Conservation (phyloP, 2,113 vertebrate species). For the Sturnus vulgaris region DNA sequence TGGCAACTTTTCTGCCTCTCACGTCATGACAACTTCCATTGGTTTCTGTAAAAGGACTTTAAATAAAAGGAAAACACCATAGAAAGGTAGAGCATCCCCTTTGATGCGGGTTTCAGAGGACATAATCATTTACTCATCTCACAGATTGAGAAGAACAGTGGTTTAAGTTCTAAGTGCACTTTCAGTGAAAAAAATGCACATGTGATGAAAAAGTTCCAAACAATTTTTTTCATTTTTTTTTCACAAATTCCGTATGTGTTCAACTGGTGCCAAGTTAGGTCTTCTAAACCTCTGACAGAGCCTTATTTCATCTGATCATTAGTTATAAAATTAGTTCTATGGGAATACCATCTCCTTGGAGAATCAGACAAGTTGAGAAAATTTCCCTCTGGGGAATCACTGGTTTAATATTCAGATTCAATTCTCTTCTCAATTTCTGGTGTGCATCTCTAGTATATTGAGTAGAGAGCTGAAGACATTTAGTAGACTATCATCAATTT, state of each 20-base stretch:
- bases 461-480: not conserved
- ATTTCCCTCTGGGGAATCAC: not conserved
- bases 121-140: not conserved
- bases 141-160: not conserved
- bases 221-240: not conserved
- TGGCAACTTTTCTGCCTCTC: conserved; percentile 16
- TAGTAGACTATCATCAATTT: not conserved
- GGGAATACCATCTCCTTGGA: conserved; percentile 15
- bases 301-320: conserved; percentile 13
- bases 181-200: not conserved
- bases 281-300: not conserved
- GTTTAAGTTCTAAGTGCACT: not conserved
- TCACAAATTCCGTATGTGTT: not conserved
- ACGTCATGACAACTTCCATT: not conserved
- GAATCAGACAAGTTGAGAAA: conserved; percentile 29
- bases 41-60: not conserved
- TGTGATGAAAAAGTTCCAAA: not conserved
- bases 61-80: not conserved
- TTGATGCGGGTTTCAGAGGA: not conserved
- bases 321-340: conserved; percentile 24
- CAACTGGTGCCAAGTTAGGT: not conserved
- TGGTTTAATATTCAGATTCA: not conserved
- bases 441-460: not conserved
- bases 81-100: not conserved
- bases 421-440: not conserved